Evolutionary conservation across 2,888 invertebrate genomes (phyloP).

Genomic region (Pandemis heparana): DNA sequence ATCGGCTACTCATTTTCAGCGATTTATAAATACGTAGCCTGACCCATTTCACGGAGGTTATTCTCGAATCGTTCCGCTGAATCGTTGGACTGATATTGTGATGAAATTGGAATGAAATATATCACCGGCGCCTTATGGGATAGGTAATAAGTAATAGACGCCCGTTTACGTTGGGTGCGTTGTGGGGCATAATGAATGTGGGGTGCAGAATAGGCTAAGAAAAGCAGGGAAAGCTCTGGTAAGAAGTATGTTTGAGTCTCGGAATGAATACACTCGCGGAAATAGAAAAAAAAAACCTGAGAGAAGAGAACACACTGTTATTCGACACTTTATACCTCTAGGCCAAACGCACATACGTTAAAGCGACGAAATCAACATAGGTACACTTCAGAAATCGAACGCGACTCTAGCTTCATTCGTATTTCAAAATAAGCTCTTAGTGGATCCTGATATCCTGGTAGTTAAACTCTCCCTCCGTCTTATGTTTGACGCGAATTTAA

Average conservation of each 20-base stretch:
- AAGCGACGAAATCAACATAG: too few relatives aligned
- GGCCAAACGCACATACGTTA: too few relatives aligned
- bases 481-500: too few relatives aligned
- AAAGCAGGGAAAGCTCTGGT: background rate
- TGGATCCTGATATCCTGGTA: too few relatives aligned
- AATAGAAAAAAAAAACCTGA: too few relatives aligned
- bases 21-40: conserved; percentile 22
- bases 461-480: too few relatives aligned
- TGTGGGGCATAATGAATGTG: background rate
- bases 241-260: background rate
- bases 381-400: too few relatives aligned
- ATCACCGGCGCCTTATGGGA: conserved; percentile 4
- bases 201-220: background rate
- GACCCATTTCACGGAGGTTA: conserved; percentile 14
- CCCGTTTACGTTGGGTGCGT: background rate
- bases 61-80: conserved; percentile 20
- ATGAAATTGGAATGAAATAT: conserved; percentile 21
- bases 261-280: too few relatives aligned
- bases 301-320: too few relatives aligned
- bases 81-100: conserved; percentile 23
- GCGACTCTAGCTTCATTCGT: too few relatives aligned
- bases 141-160: conserved; percentile 1
- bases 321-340: too few relatives aligned
- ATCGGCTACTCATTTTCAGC: conserved; percentile 14
- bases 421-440: too few relatives aligned